Conservation (phyloP, 2,113 vertebrate species). For the Shinisaurus crocodilurus region DNA sequence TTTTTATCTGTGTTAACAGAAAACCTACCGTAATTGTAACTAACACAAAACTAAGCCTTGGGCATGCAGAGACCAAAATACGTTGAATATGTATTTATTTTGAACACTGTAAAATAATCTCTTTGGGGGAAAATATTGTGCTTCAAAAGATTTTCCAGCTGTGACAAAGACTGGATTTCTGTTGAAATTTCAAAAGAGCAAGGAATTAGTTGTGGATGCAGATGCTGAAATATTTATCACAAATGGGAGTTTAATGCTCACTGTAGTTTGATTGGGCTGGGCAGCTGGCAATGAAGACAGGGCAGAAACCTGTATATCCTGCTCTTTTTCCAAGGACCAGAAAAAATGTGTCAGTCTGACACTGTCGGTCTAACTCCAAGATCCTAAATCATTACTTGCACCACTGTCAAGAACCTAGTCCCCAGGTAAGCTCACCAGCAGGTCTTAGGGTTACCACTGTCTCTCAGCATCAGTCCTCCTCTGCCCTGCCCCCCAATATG, state of each 20-base stretch:
- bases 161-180: conserved; percentile 7
- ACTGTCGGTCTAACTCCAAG: background rate
- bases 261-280: background rate
- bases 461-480: background rate
- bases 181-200: background rate
- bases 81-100: conserved; percentile 7
- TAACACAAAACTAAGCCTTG: conserved; percentile 2
- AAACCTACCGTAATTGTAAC: conserved; percentile 1
- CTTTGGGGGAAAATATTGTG: conserved; percentile 9
- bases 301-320: background rate
- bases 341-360: background rate
- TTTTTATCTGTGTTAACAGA: background rate
- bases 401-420: background rate
- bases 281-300: background rate
- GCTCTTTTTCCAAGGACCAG: background rate
- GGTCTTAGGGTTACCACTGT: background rate
- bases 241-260: background rate
- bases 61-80: background rate
- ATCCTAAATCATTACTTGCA: background rate
- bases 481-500: background rate
- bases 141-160: conserved; percentile 13
- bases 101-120: background rate
- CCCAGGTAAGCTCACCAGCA: background rate
- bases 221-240: conserved; percentile 6
- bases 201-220: background rate